These are phyloP conservation scores for Antedon mediterranea DNA, from an alignment of 53 echinoderm and acorn worm species.

Conservation along the genomic window DNA sequence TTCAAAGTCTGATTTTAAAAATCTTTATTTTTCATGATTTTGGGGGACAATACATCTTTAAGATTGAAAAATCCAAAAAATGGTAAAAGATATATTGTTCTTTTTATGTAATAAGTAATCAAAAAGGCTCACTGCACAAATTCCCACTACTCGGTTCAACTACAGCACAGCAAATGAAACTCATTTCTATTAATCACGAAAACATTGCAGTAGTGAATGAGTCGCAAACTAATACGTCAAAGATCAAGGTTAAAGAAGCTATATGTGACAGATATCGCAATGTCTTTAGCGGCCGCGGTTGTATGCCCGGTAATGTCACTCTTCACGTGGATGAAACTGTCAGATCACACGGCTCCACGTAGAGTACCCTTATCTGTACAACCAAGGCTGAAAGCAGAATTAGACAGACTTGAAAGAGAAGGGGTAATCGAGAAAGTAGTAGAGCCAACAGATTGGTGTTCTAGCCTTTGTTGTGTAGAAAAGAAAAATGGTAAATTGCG, in stretches of 20 bases:
- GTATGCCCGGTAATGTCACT: slow-evolving; percentile 27
- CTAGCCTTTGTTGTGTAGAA: slow-evolving; percentile 14
- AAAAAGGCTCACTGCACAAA: neutral
- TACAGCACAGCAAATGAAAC: slow-evolving; percentile 26
- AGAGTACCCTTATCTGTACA: slow-evolving; percentile 26
- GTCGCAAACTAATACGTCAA: neutral
- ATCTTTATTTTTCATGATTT: too few species aligned
- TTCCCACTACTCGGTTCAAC: slow-evolving; percentile 12
- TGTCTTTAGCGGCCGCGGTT: slow-evolving; percentile 32
- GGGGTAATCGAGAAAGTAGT: slow-evolving; percentile 23
- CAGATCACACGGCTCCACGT: slow-evolving; percentile 17
- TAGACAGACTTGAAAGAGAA: slow-evolving; percentile 22
- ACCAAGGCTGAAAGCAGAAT: slow-evolving; percentile 24
- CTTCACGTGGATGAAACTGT: slow-evolving; percentile 14
- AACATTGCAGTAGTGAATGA: slow-evolving; percentile 12
- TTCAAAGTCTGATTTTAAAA: too few species aligned
- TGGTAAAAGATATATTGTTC: neutral
- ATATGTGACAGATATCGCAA: too few species aligned
- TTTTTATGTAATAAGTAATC: neutral
- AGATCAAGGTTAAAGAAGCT: neutral
- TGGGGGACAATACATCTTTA: too few species aligned
- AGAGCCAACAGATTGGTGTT: slow-evolving; percentile 46
- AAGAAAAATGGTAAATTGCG: slow-evolving; percentile 25
- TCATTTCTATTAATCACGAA: slow-evolving; percentile 23
- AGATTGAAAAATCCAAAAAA: neutral